Evolutionary conservation across 2,888 invertebrate species (phyloP), one percentile per base, ranked within the genome.

Genomic region (Sussaba pulchella): DNA sequence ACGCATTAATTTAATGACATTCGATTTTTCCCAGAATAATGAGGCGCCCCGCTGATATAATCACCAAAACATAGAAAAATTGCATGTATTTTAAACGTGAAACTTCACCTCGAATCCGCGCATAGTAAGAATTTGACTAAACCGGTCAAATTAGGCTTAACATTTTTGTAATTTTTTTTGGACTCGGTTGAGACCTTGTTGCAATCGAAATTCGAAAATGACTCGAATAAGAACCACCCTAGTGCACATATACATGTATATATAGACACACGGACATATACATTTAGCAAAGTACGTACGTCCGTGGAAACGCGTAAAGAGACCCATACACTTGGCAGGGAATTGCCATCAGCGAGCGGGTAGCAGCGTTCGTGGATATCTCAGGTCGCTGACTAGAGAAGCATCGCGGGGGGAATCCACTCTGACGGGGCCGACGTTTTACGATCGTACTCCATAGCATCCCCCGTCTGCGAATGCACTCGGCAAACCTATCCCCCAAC

Each of bases 381-480:
- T 19, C 66, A 39, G 74, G 39, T 74, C 64, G 70, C 67, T 74
- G 83, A 79, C 83, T 84, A 63, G 39, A 52, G 74, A 72, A 66
- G 47, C 36, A 81, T 84, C 81, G 71, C 74, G 4, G 77, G 70
- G 75, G 67, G 76, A 82, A 84, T 84, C 81, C 81, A 82, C 83
- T 84, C 69, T 31, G 66, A 43, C 36, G 52, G 36, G 72, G 59
- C 81, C n/a, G 74, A 74, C 77, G 64, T 83, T 85, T 86, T 86
- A 86, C 86, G 86, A 84, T 80, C 78, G 69, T 78, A 71, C 78
- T 82, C 81, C n/a, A n/a, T n/a, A n/a, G n/a, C n/a, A 74, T 57
- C 63, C 54, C 31, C 31, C 69, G 61, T 64, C 64, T 14, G 57
- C 66, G 67, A 75, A 75, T 75, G 75, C 24, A n/a, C 59, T 50